These are phyloP conservation scores for Halictus rubicundus DNA, from an alignment of 1,140 invertebrate genomes.

Conservation along the genomic window DNA sequence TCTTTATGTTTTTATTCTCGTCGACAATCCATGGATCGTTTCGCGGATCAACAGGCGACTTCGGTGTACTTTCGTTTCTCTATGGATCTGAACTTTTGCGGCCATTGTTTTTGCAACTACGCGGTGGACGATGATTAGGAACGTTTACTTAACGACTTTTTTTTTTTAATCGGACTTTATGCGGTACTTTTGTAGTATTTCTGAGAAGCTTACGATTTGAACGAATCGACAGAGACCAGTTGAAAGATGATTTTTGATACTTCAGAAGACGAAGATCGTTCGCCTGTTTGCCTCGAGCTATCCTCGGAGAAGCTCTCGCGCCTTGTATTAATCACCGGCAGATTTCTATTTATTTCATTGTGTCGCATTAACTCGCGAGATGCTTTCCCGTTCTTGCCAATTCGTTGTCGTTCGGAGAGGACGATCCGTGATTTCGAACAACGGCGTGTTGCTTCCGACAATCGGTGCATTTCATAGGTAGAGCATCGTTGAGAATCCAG, in stretches of 20 bases:
- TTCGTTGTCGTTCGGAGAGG: conserved; percentile 23
- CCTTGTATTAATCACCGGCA: conserved; percentile 7
- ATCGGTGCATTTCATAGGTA: conserved; percentile 16
- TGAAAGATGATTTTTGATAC: too few relatives aligned
- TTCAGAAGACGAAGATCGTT: neutral
- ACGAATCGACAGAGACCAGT: too few relatives aligned
- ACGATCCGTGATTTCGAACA: conserved; percentile 12
- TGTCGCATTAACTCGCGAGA: conserved; percentile 36
- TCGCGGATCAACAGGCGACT: conserved; percentile 21
- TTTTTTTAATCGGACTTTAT: too few relatives aligned
- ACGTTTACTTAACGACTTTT: too few relatives aligned
- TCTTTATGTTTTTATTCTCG: neutral
- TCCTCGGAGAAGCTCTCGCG: neutral
- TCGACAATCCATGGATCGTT: conserved; percentile 3
- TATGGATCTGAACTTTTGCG: neutral
- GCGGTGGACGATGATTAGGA: too few relatives aligned
- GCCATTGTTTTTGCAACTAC: conserved; percentile 1
- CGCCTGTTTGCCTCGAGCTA: conserved; percentile 20
- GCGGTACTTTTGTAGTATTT: neutral
- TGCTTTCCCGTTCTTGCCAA: conserved; percentile 48
- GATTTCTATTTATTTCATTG: conserved; percentile 64
- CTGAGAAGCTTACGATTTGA: too few relatives aligned
- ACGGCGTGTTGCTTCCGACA: conserved; percentile 10
- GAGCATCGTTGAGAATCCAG: conserved; percentile 29
- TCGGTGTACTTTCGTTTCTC: neutral